Conservation (phyloP, 1,140 invertebrate species). For the Tetramorium alpestre region DNA sequence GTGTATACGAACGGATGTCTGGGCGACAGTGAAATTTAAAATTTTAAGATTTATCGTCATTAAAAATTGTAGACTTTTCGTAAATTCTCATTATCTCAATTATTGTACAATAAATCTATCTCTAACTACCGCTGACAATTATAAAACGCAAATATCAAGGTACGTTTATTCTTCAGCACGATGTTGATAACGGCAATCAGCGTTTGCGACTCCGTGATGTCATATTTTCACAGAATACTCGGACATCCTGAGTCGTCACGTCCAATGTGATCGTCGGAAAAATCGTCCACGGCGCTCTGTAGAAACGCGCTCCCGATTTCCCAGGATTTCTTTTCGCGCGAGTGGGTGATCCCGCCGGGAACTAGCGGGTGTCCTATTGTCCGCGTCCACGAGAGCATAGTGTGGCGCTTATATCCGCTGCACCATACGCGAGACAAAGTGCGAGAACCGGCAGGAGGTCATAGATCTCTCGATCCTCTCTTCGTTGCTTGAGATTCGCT, state of each 20-base stretch:
- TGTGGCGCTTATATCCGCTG: constrained; percentile 48
- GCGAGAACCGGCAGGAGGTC: constrained; percentile 38
- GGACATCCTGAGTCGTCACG: constrained; percentile 29
- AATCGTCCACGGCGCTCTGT: constrained; percentile 29
- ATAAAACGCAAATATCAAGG: not conserved
- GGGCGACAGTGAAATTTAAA: not conserved
- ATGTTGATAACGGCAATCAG: constrained; percentile 36
- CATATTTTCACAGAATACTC: constrained; percentile 34
- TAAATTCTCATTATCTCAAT: not conserved
- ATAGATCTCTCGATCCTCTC: constrained; percentile 60
- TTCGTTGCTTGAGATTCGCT: constrained; percentile 63
- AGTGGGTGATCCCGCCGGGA: constrained; percentile 50
- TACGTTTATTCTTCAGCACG: not conserved
- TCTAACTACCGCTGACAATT: no score
- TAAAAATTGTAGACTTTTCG: not conserved
- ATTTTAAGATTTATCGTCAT: not conserved
- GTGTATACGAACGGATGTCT: not conserved
- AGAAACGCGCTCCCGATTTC: constrained; percentile 34
- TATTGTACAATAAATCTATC: not conserved
- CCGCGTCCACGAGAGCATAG: constrained; percentile 32
- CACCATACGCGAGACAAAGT: constrained; percentile 49
- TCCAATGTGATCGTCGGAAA: constrained; percentile 47
- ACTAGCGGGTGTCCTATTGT: constrained; percentile 52
- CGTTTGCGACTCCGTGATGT: constrained; percentile 38
- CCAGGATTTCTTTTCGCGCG: constrained; percentile 51